These are phyloP conservation scores for Clavelina lepadiformis DNA, from an alignment of 23 tunicate genomes.

Conservation along the genomic window DNA sequence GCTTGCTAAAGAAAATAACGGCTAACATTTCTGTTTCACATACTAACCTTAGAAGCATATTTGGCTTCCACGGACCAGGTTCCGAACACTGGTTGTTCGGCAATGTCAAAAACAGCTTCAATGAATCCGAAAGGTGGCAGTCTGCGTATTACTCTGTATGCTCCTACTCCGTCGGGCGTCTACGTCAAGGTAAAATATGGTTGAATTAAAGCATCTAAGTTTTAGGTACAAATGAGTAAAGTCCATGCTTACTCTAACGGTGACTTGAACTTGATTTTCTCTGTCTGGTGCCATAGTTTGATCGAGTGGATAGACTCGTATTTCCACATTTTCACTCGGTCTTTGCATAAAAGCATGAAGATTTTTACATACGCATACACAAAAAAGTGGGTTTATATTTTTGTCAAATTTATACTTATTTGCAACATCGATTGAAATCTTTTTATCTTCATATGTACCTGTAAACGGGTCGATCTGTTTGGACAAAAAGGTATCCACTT, in stretches of 20 bases:
- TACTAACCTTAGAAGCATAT: constrained; percentile 13
- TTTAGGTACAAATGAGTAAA: too few species aligned
- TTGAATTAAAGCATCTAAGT: too few species aligned
- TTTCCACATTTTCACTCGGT: constrained; percentile 16
- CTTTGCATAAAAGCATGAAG: not conserved
- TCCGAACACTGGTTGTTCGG: constrained; percentile 31
- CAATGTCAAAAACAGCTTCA: constrained; percentile 8
- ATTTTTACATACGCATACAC: too few species aligned
- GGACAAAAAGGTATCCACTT: constrained; percentile 23
- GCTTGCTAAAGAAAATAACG: too few species aligned
- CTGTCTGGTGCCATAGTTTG: constrained; percentile 32
- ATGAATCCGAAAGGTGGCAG: constrained; percentile 1
- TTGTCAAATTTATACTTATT: too few species aligned
- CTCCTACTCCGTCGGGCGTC: constrained; percentile 34
- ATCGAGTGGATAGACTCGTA: constrained; percentile 21
- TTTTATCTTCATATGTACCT: constrained; percentile 27
- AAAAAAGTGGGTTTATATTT: too few species aligned
- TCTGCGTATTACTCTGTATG: not conserved
- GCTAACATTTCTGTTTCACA: too few species aligned
- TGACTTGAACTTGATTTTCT: constrained; percentile 19
- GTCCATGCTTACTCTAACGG: constrained; percentile 17
- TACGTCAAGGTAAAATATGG: too few species aligned
- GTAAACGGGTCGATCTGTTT: constrained; percentile 40
- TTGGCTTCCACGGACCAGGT: constrained; percentile 41
- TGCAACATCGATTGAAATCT: too few species aligned